Evolutionary conservation across 2,113 vertebrate genomes (phyloP), one percentile per base, ranked within the genome.

Genomic region (Narcine bancroftii): DNA sequence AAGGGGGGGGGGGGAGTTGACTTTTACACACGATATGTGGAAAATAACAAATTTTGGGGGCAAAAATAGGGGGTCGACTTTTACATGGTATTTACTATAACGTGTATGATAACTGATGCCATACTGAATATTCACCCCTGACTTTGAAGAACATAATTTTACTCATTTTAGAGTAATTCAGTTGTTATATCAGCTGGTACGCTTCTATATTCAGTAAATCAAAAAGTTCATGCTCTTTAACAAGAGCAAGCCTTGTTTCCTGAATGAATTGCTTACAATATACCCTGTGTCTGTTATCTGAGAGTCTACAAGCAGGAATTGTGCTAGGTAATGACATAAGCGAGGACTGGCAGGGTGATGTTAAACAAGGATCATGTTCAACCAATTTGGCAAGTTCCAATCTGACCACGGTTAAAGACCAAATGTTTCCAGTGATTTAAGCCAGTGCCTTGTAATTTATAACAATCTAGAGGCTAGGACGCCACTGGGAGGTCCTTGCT

Each of bases 321-420:
- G 56, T 63, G 63, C 10, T 63, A 89, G 60, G 29, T 53, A 87
- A n/a, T 87, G 81, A 13, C 36, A 89, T 36, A 89, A 89, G 60
- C 17, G 85, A 89, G 19, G n/a, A 63, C 19, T 87, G 53, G 47
- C 85, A 17, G 56, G 56, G 17, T 39, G 39, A 15, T 19, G 60
- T 89, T 65, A 60, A 56, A 26, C 56, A 89, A 65, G n/a, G 56
- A 10, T 3, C n/a, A 24, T 2, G 4, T 42, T 89, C 83, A 24
- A n/a, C 36, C 85, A 89, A 65, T 89, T 89, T 89, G 83, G 56
- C n/a, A 63, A 24, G n/a, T 89, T 63, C 36, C 63, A 65, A 89
- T 89, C 36, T 53, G 11, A 60, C 53, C 83, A 63, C 29, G 36
- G 83, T 65, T 33, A 39, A 65, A 26, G 17, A 65, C 21, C 24